phyloP scores from a whole-genome alignment of 1,140 invertebrate species.

The Drosophila tsacasi region DNA sequence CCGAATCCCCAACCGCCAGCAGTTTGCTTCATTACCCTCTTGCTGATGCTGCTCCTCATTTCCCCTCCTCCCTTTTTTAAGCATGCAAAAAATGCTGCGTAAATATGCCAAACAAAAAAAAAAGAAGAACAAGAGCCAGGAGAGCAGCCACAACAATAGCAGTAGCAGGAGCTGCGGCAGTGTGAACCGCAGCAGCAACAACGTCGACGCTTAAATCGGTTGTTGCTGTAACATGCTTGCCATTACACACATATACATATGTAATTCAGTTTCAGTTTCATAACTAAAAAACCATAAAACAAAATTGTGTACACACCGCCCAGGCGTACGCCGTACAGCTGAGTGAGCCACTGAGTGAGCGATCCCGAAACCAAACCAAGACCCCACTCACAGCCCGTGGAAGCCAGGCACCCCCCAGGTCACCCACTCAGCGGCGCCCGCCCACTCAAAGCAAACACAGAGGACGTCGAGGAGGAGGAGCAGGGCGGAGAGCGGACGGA shows the following conservation, averaged over 20 bases:
- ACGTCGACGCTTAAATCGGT: slow-evolving; percentile 62
- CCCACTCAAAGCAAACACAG: slow-evolving; percentile 36
- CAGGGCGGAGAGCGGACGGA: slow-evolving; percentile 13
- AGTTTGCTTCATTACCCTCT: slow-evolving; percentile 50
- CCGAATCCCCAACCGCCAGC: slow-evolving; percentile 45
- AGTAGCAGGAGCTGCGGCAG: slow-evolving; percentile 8
- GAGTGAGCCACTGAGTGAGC: slow-evolving; percentile 49
- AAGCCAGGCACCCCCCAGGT: slow-evolving; percentile 7
- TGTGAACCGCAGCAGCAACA: slow-evolving; percentile 30
- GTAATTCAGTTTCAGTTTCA: slow-evolving; percentile 80
- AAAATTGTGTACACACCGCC: slow-evolving; percentile 73
- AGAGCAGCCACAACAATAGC: slow-evolving; percentile 27
- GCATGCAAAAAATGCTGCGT: slow-evolving; percentile 68
- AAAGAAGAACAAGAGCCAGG: slow-evolving; percentile 33
- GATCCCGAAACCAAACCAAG: slow-evolving; percentile 44
- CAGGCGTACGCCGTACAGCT: slow-evolving; percentile 8
- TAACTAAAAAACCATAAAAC: slow-evolving; percentile 82
- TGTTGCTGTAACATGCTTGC: slow-evolving; percentile 47
- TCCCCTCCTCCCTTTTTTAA: slow-evolving; percentile 21
- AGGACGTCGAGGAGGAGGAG: neutral
- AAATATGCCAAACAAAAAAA: slow-evolving; percentile 60
- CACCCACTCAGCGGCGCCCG: slow-evolving; percentile 1
- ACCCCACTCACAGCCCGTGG: neutral
- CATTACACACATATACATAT: slow-evolving; percentile 59
- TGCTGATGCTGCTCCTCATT: too few species aligned